Evolutionary conservation across 30 jellyfish, hydroid and myxozoan species (phyloP), one percentile per base, ranked within the genome.

Genomic region (Catostylus mosaicus): DNA sequence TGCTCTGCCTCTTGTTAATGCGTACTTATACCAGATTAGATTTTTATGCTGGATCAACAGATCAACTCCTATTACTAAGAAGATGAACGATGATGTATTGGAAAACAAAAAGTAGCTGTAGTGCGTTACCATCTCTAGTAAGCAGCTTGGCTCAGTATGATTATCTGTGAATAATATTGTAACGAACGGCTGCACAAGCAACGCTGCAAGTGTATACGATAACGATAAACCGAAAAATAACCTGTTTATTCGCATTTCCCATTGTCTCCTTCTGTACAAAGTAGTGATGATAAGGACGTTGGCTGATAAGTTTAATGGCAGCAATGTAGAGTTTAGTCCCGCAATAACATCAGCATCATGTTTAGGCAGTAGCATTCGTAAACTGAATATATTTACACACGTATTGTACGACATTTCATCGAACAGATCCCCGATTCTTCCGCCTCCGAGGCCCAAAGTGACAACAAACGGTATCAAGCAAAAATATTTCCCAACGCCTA

Each of bases 51-150:
- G 83, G 0, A 80, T 35, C n/a, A 31, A 23, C 70, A 11, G 74
- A 22, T 80, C 77, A 3, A 80, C 47, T 19, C 84, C 90, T 24
- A 80, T 51, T n/a, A 65, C 90, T 7, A 80, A 57, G 61, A 51
- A 56, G 0, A 45, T 66, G 38, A 66, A 67, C 26, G 76, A 71
- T 0, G 90, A 65, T 9, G 37, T 32, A 23, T 65, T 12, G 36
- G 48, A 47, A 71, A 80, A 67, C 43, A 80, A 20, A 38, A 80
- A 80, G 24, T 30, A 51, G 27, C 60, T 0, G 35, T 37, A 80
- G 1, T 80, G 90, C 12, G 90, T 35, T 24, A 52, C 22, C 19
- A 66, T 47, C 68, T 67, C 90, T 14, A 51, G 23, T 8, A 69
- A 77, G 57, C 90, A 80, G 47, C 45, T 56, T 29, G 8, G 26